phyloP scores from a whole-genome alignment of 2,888 invertebrate species.

The Sarcophaga carnaria region DNA sequence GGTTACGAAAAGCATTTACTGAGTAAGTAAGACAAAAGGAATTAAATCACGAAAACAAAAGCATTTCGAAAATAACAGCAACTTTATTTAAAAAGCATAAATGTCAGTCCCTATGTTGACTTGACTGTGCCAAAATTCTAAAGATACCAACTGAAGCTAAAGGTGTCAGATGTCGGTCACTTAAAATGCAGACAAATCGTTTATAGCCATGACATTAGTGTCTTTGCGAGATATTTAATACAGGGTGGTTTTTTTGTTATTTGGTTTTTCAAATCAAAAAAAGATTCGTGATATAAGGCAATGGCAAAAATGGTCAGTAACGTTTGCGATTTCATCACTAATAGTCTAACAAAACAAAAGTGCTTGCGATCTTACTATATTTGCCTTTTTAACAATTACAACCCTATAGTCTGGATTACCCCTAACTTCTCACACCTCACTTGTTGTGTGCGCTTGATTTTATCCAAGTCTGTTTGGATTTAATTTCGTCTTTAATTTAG shows the following conservation, averaged over 20 bases:
- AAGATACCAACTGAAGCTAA: conserved; percentile 46
- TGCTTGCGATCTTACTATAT: no score
- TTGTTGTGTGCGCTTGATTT: no score
- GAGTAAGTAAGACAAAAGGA: conserved; percentile 18
- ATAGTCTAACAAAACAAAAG: no score
- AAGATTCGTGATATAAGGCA: no score
- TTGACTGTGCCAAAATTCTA: conserved; percentile 10
- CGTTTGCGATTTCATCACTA: no score
- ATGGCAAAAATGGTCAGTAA: no score
- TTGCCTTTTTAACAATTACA: no score
- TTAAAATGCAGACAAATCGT: conserved; percentile 56
- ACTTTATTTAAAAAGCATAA: conserved; percentile 51
- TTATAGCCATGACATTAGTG: conserved; percentile 44
- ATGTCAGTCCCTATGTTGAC: conserved; percentile 22
- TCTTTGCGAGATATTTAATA: background rate
- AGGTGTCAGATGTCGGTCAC: conserved; percentile 64
- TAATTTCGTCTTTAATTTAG: no score
- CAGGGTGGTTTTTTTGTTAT: background rate
- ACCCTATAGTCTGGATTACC: no score
- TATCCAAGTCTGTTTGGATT: no score
- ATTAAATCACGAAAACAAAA: conserved; percentile 13
- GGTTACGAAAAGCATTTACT: conserved; percentile 22
- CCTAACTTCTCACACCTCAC: no score
- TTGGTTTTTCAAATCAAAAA: no score
- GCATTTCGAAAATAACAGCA: background rate